These are phyloP conservation scores for Melipona quadrifasciata DNA, from an alignment of 1,140 invertebrate species.

Conservation along the genomic window DNA sequence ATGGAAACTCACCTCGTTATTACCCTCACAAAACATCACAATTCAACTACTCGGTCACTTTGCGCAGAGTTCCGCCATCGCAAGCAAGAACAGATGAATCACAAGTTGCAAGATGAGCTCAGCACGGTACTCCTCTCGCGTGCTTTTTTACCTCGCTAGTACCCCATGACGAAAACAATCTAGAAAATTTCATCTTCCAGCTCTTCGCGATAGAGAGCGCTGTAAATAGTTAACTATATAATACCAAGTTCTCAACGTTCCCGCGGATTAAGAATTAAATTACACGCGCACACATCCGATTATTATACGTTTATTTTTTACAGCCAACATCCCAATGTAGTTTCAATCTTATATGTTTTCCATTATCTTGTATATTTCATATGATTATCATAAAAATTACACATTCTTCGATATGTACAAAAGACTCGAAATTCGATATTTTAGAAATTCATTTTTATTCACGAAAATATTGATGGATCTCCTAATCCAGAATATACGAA, in stretches of 20 bases:
- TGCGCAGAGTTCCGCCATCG: slow-evolving; percentile 68
- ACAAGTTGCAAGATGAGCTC: slow-evolving; percentile 65
- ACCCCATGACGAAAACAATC: slow-evolving; percentile 65
- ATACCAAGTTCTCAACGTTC: not conserved
- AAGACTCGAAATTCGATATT: not conserved
- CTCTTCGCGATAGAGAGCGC: slow-evolving; percentile 48
- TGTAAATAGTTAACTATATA: not conserved
- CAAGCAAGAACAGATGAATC: slow-evolving; percentile 63
- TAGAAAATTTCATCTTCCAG: slow-evolving; percentile 62
- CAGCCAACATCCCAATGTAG: not conserved
- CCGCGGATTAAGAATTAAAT: not conserved
- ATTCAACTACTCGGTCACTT: slow-evolving; percentile 72
- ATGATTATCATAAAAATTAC: not conserved
- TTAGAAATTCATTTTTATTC: not conserved
- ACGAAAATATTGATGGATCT: not conserved
- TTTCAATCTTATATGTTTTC: not conserved
- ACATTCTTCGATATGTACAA: not conserved
- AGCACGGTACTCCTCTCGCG: slow-evolving; percentile 66
- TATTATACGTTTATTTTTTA: not conserved
- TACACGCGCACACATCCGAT: no score
- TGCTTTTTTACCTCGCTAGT: slow-evolving; percentile 60
- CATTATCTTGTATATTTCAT: not conserved
- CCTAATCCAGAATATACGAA: not conserved
- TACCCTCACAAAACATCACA: slow-evolving; percentile 80
- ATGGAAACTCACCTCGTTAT: slow-evolving; percentile 77